Percentiles rank a stretch among this genome's conserved stretches.
phyloP scores from a whole-genome alignment of 2,888 invertebrate genomes.

The Chymomyza caudatula region DNA sequence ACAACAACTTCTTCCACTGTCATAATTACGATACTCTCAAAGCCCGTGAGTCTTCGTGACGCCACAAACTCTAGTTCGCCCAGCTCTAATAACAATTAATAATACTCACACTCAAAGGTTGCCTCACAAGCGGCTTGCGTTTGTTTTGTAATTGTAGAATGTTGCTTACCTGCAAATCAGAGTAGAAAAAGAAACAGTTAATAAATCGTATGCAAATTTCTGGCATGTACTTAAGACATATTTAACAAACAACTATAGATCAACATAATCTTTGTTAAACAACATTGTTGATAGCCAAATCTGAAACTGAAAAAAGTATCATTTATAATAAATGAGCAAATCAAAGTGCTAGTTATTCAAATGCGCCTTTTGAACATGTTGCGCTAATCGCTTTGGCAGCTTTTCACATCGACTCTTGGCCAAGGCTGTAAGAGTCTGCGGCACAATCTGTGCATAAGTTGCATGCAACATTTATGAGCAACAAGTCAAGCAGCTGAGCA shows the following conservation, averaged over 20 bases:
- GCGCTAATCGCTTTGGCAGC: slow-evolving; percentile 44
- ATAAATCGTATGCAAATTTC: neutral
- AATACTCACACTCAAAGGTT: slow-evolving; percentile 50
- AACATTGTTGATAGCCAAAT: neutral
- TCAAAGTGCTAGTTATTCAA: neutral
- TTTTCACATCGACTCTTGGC: slow-evolving; percentile 37
- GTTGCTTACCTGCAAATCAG: slow-evolving; percentile 46
- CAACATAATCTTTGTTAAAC: neutral
- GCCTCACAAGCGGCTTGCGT: neutral
- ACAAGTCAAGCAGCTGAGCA: slow-evolving; percentile 13
- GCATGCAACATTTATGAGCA: slow-evolving; percentile 64
- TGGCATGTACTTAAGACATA: neutral
- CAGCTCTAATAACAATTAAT: slow-evolving; percentile 38
- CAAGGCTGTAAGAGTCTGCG: slow-evolving; percentile 39
- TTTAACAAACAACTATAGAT: neutral
- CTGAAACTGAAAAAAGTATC: neutral
- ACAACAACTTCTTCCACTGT: neutral
- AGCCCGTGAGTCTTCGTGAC: neutral
- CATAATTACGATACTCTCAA: neutral
- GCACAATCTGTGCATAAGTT: slow-evolving; percentile 26
- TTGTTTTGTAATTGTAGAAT: slow-evolving; percentile 14
- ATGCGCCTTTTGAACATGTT: slow-evolving; percentile 6
- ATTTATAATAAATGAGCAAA: neutral
- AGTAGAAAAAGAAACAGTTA: neutral
- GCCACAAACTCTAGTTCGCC: neutral